Evolutionary conservation across 2,113 vertebrate species (phyloP), one percentile per base, ranked within the genome.

Genomic region (Eolophus roseicapilla): DNA sequence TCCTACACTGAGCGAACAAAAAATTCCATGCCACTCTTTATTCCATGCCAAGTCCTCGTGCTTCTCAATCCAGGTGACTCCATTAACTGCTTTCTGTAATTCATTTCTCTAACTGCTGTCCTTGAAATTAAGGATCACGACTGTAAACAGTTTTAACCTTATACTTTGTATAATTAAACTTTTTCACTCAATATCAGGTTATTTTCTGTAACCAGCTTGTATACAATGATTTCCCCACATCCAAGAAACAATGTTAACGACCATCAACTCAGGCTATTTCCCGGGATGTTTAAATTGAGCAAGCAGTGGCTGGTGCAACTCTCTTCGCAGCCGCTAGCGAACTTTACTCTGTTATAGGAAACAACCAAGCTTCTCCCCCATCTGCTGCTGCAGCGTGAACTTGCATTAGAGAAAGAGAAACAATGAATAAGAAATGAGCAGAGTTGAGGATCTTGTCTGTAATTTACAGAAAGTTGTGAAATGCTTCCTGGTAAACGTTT

Each of bases 401-500:
- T 25, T 60, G 29, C 46, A 50, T 27, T 24, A 63, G 17, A 21
- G 43, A 91, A 95, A 79, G 46, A 90, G 63, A 93, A 92, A 71
- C 3, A 9, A 39, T 88, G n/a, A 86, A 82, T 37, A 75, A 93
- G 64, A 96, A 86, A 81, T 49, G 31, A 78, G 60, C 33, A 14
- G 60, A 47, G 44, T 9, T 82, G 70, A 77, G 41, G 71, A 86
- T 88, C 55, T 83, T 75, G 60, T 24, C 52, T 86, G 85, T 73
- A 88, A 82, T 64, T 93, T 35, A 92, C 93, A 86, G 68, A 57
- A 92, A 95, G 76, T 97, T 97, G 80, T 84, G 96, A 95, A 96
- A 97, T 14, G 27, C 35, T 73, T 93, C 33, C 71, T 78, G 80
- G 46, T 92, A 78, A 85, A 70, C 13, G 31, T 88, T 92, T 95